Conservation (phyloP, 92 coral and sea anemone genomes). For the Bergia puertoricense region DNA sequence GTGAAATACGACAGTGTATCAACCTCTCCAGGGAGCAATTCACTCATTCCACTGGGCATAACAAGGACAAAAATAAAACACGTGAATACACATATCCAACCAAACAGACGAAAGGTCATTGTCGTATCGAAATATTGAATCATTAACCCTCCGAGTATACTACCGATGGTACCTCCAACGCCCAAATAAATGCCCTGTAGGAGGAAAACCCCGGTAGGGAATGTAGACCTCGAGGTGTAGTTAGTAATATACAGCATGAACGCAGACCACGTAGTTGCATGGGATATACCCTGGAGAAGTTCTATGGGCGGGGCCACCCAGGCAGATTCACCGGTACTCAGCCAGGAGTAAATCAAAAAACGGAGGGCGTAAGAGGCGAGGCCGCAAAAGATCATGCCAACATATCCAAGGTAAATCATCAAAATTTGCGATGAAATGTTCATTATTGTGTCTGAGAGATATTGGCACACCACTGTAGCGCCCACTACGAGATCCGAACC, state of each 20-base stretch:
- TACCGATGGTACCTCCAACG: constrained; percentile 80
- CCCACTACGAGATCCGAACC: constrained; percentile 87
- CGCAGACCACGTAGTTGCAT: constrained; percentile 88
- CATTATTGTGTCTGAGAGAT: constrained; percentile 79
- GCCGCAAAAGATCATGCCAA: constrained; percentile 84
- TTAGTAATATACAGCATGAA: constrained; percentile 81
- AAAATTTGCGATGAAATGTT: constrained; percentile 70
- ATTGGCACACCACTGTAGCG: constrained; percentile 76
- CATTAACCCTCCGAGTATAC: constrained; percentile 78
- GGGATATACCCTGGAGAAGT: constrained; percentile 61
- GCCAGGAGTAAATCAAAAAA: constrained; percentile 85
- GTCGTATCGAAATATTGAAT: constrained; percentile 73
- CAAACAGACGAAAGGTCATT: constrained; percentile 72
- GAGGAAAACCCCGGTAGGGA: constrained; percentile 80
- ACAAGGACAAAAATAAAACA: constrained; percentile 68
- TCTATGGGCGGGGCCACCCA: constrained; percentile 89
- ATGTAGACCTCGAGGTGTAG: constrained; percentile 83
- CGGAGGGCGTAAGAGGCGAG: constrained; percentile 81
- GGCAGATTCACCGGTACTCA: constrained; percentile 76
- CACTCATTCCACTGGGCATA: constrained; percentile 71
- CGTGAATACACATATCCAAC: constrained; percentile 62
- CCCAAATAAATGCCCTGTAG: constrained; percentile 94
- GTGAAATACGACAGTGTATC: constrained; percentile 70
- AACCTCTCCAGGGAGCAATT: constrained; percentile 78
- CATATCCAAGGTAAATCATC: constrained; percentile 75